phyloP scores from a whole-genome alignment of 30 jellyfish, hydroid and myxozoan genomes.

The Hydractinia echinata region DNA sequence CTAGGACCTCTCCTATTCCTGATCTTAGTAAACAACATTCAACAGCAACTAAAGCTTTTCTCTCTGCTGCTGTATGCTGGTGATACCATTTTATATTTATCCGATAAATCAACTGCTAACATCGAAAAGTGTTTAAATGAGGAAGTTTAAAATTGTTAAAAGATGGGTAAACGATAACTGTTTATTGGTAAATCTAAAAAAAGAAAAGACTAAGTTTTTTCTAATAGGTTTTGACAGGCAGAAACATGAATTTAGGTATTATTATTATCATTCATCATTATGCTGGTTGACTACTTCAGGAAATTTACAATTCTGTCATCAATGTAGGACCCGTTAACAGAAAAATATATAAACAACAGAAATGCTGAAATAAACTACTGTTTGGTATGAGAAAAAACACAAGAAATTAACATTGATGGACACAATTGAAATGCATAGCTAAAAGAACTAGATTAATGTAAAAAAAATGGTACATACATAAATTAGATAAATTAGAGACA shows the following conservation, averaged over 20 bases:
- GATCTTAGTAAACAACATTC: no score
- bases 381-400: not conserved
- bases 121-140: not conserved
- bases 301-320: constrained; percentile 27
- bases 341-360: not conserved
- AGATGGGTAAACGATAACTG: not conserved
- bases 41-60: not conserved
- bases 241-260: no score
- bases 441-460: not conserved
- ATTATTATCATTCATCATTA: not conserved
- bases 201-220: not conserved
- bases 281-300: constrained; percentile 36
- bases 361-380: not conserved
- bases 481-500: no score
- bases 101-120: not conserved
- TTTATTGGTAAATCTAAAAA: constrained; percentile 25
- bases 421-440: not conserved
- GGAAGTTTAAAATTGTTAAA: not conserved
- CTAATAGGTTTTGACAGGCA: no score
- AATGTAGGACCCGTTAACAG: constrained; percentile 13
- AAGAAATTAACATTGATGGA: no score
- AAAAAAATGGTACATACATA: no score
- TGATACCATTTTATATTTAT: not conserved
- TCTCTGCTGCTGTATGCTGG: not conserved
- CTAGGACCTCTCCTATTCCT: not conserved